Evolutionary conservation across 1,140 invertebrate species (phyloP).

Genomic region (Cydia strobilella): DNA sequence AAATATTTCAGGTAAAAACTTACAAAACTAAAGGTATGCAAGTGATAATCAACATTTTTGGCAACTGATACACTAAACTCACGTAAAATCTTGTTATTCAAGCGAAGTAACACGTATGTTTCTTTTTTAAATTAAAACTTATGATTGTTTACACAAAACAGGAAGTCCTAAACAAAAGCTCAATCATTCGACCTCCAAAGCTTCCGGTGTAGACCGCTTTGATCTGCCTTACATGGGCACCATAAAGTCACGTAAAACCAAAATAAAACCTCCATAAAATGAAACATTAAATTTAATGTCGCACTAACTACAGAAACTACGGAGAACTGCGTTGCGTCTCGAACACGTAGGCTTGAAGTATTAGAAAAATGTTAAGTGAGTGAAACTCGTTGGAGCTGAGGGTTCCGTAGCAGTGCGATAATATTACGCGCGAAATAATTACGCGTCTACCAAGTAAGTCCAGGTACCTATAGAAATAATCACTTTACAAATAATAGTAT

Average conservation of each 20-base stretch:
- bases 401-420: background rate
- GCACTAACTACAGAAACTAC: conserved; percentile 27
- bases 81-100: too few relatives aligned
- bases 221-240: conserved; percentile 24
- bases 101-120: background rate
- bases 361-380: background rate
- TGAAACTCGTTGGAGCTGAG: background rate
- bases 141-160: conserved; percentile 13
- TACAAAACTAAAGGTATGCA: too few relatives aligned
- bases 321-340: background rate
- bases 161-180: conserved; percentile 24
- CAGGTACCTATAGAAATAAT: too few relatives aligned
- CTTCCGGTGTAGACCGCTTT: conserved; percentile 20
- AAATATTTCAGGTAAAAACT: too few relatives aligned
- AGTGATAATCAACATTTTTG: too few relatives aligned
- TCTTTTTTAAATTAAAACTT: background rate
- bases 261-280: conserved; percentile 29
- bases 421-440: too few relatives aligned
- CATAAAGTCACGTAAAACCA: conserved; percentile 28
- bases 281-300: conserved; percentile 31
- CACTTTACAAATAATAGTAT: too few relatives aligned
- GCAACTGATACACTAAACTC: too few relatives aligned
- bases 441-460: too few relatives aligned
- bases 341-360: conserved; percentile 5
- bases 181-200: conserved; percentile 9